Percentiles rank a stretch among this genome's conserved stretches.
Conservation (phyloP, 2,113 vertebrate genomes). For the Dipodomys spectabilis region DNA sequence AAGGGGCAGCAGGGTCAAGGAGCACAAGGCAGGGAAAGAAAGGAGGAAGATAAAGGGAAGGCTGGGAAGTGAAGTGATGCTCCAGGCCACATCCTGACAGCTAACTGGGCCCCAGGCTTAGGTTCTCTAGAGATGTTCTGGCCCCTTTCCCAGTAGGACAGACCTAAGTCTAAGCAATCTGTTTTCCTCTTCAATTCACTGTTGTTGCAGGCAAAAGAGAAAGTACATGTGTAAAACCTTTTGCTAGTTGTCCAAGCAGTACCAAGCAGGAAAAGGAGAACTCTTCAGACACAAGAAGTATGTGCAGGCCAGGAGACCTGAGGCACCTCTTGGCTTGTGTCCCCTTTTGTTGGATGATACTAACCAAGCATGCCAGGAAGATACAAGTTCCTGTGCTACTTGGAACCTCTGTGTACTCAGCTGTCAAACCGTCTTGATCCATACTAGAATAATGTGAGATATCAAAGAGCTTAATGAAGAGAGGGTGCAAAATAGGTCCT, state of each 20-base stretch:
- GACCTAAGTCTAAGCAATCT: constrained; percentile 68
- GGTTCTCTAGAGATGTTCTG: constrained; percentile 68
- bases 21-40: constrained; percentile 70
- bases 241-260: constrained; percentile 16
- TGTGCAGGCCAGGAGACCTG: neutral
- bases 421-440: neutral
- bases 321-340: neutral
- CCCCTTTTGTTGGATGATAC: neutral
- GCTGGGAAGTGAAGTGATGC: constrained; percentile 67
- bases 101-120: neutral
- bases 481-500: neutral
- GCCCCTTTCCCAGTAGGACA: constrained; percentile 71
- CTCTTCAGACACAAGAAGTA: neutral
- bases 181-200: constrained; percentile 40
- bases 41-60: constrained; percentile 64
- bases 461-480: neutral
- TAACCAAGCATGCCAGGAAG: too few species aligned
- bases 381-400: constrained; percentile 17
- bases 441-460: neutral
- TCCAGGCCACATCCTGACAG: constrained; percentile 72
- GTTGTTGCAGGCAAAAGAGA: constrained; percentile 51
- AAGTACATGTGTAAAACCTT: constrained; percentile 8
- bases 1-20: constrained; percentile 59
- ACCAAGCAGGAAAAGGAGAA: neutral
- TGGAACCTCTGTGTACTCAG: constrained; percentile 20